Evolutionary conservation across 2,113 vertebrate genomes (phyloP).

Genomic region (Trichechus manatus): DNA sequence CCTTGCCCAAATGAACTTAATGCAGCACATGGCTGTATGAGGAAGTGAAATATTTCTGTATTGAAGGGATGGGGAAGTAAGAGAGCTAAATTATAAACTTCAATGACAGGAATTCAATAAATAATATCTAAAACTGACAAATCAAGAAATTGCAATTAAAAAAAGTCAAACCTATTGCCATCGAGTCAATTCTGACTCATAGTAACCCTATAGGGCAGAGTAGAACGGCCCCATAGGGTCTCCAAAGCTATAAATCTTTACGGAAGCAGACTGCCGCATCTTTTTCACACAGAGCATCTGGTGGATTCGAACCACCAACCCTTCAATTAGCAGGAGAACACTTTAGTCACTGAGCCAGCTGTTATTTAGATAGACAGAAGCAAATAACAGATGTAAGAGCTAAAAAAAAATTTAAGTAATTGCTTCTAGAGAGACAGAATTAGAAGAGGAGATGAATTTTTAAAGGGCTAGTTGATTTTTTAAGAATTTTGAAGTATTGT

Average conservation of each 20-base stretch:
- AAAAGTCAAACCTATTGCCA: no score
- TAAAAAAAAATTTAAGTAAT: conserved; percentile 16
- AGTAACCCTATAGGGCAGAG: no score
- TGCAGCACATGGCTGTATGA: neutral
- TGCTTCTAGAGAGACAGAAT: neutral
- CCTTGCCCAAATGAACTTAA: no score
- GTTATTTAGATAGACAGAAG: conserved; percentile 7
- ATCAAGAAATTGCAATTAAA: conserved; percentile 37
- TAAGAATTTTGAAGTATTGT: neutral
- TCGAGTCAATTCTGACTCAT: no score
- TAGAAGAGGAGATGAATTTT: neutral
- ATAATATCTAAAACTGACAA: conserved; percentile 45
- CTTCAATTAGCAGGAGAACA: no score
- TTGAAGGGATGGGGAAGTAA: neutral
- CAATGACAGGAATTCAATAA: neutral
- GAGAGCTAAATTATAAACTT: neutral
- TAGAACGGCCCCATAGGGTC: no score
- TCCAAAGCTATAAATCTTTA: no score
- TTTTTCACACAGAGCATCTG: no score
- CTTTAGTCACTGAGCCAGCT: neutral
- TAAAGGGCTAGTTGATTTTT: neutral
- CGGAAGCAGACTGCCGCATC: no score
- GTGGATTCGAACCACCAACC: no score
- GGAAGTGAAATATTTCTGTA: neutral
- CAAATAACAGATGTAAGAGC: neutral